These are phyloP conservation scores for Papilio polyxenes DNA, from an alignment of 1,140 invertebrate genomes.

Conservation along the genomic window DNA sequence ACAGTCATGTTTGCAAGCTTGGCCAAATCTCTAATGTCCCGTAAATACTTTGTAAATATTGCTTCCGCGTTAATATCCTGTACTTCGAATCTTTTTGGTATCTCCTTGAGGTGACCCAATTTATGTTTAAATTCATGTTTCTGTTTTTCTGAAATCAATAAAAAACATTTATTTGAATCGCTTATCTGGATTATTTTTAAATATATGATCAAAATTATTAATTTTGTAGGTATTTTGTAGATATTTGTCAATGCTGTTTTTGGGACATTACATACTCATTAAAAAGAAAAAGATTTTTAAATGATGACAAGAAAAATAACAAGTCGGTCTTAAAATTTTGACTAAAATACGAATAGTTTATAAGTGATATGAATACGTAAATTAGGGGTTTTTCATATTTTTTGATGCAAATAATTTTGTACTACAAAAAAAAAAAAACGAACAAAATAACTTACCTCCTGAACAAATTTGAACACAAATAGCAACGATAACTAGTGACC, in stretches of 20 bases:
- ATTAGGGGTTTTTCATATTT: background rate
- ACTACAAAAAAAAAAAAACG: background rate
- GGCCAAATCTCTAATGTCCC: conserved; percentile 59
- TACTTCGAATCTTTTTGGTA: conserved; percentile 66
- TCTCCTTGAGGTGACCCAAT: conserved; percentile 56
- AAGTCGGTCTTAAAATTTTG: no score
- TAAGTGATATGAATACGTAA: background rate
- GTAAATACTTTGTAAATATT: conserved; percentile 60
- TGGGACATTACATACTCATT: no score
- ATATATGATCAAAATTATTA: no score
- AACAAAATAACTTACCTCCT: conserved; percentile 51
- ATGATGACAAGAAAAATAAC: no score
- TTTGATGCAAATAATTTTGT: no score
- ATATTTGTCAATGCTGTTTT: no score
- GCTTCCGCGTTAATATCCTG: conserved; percentile 52
- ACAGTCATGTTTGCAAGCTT: conserved; percentile 57
- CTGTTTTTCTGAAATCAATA: conserved; percentile 55
- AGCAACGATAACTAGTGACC: conserved; percentile 41
- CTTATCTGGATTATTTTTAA: background rate
- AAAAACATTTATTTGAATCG: conserved; percentile 33
- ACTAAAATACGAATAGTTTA: background rate
- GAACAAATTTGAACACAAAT: conserved; percentile 52
- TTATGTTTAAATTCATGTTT: conserved; percentile 52
- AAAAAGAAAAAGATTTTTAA: no score
- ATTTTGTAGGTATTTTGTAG: no score